Evolutionary conservation across 2,113 vertebrate genomes (phyloP).

Genomic region (Neopipo cinnamomea): DNA sequence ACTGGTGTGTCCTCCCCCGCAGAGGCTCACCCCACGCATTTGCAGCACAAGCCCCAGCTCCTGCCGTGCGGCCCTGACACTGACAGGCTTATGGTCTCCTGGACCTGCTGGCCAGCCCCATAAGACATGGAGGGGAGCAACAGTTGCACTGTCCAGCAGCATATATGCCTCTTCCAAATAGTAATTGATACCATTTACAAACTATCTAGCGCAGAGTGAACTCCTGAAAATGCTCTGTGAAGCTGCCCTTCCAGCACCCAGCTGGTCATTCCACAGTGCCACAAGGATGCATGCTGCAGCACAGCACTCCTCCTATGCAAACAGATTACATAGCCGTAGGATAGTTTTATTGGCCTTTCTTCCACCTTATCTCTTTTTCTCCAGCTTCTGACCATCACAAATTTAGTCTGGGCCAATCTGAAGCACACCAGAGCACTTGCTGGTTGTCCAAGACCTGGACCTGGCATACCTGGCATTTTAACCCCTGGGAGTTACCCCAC

Average conservation of each 20-base stretch:
- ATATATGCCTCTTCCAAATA: fast-evolving
- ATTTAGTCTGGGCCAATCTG: neutral
- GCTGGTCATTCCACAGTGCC: neutral
- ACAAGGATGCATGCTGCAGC: neutral
- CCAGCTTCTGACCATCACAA: neutral
- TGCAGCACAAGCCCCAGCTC: neutral
- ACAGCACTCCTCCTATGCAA: neutral
- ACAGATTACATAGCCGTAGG: neutral
- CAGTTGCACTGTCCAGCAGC: neutral
- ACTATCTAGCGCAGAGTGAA: fast-evolving
- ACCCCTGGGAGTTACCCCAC: neutral
- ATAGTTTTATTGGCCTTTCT: neutral
- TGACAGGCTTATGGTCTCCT: neutral
- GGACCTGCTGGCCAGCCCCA: neutral
- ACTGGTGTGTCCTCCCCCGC: neutral
- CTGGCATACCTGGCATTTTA: neutral
- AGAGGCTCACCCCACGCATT: fast-evolving
- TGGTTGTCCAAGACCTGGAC: neutral
- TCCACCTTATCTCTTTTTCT: neutral
- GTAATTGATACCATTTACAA: neutral
- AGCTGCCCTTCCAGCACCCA: neutral
- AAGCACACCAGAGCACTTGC: neutral
- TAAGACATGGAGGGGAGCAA: fast-evolving
- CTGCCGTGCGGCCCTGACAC: fast-evolving
- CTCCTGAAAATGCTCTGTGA: neutral